phyloP scores from a whole-genome alignment of 2,797 vertebrate species.

The Parambassis ranga region DNA sequence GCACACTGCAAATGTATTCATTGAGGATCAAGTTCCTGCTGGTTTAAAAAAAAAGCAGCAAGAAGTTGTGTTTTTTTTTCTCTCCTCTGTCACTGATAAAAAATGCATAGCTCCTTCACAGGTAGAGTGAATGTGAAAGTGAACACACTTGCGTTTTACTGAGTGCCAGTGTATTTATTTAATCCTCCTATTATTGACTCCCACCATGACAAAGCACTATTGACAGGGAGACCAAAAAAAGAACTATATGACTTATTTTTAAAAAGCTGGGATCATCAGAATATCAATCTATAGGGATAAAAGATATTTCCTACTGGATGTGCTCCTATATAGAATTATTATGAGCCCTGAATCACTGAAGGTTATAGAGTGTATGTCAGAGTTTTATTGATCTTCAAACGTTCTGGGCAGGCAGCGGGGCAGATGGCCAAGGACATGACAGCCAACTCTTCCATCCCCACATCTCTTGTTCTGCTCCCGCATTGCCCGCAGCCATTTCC shows the following conservation, averaged over 20 bases:
- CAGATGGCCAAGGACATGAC: conserved; percentile 68
- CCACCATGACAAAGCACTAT: conserved; percentile 60
- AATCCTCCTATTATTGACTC: conserved; percentile 66
- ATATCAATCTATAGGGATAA: conserved; percentile 52
- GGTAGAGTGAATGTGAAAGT: conserved; percentile 59
- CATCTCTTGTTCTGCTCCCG: conserved; percentile 53
- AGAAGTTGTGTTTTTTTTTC: conserved; percentile 40
- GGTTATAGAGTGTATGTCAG: conserved; percentile 55
- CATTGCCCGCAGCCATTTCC: conserved; percentile 49
- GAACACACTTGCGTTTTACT: conserved; percentile 59
- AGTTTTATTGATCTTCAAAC: conserved; percentile 64
- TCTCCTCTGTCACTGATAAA: conserved; percentile 28
- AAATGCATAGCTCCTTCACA: conserved; percentile 55
- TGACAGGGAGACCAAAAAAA: conserved; percentile 55
- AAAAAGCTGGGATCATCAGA: conserved; percentile 55
- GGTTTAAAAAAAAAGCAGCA: conserved; percentile 25
- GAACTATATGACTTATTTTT: conserved; percentile 47
- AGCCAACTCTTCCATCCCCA: conserved; percentile 49
- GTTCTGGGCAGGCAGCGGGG: conserved; percentile 46
- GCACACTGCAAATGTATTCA: conserved; percentile 65
- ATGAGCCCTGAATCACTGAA: conserved; percentile 49
- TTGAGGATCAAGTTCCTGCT: conserved; percentile 64
- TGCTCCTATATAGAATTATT: conserved; percentile 48
- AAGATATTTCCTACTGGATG: conserved; percentile 50
- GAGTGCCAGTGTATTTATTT: conserved; percentile 57